These are phyloP conservation scores for Platorchestia sp. DNA, from an alignment of 1,140 invertebrate species.

Conservation along the genomic window DNA sequence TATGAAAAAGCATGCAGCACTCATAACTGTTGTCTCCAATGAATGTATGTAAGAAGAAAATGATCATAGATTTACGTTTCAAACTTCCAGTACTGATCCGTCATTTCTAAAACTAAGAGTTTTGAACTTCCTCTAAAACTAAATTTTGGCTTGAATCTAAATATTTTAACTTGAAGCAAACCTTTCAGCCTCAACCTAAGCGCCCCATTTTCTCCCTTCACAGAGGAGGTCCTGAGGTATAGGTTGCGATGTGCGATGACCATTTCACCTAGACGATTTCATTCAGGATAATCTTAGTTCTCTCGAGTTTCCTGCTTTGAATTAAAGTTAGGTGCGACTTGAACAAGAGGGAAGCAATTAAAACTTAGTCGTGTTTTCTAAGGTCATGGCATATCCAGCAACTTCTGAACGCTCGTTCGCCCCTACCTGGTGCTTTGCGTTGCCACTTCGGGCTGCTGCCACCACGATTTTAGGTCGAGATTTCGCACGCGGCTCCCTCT, in stretches of 20 bases:
- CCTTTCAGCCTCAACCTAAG: background rate
- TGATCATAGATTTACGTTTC: no score
- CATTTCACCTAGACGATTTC: constrained; percentile 36
- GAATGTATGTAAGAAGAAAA: no score
- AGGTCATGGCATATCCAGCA: constrained; percentile 29
- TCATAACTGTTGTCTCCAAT: no score
- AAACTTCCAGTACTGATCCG: background rate
- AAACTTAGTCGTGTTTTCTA: constrained; percentile 32
- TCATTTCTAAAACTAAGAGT: background rate
- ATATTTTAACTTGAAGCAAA: background rate
- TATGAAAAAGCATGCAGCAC: no score
- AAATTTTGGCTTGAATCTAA: background rate
- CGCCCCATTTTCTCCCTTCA: background rate
- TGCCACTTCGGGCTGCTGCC: background rate
- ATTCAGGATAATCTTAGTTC: background rate
- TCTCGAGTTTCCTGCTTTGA: background rate
- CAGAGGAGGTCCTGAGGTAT: background rate
- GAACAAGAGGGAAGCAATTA: constrained; percentile 48
- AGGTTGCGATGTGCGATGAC: background rate
- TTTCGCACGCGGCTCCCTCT: background rate
- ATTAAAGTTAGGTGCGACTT: background rate
- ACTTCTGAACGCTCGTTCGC: background rate
- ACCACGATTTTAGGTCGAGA: background rate
- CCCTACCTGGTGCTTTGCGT: background rate
- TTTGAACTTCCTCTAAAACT: background rate